Conservation (phyloP, 2,113 vertebrate genomes). For the Hippocampus mohnikei region DNA sequence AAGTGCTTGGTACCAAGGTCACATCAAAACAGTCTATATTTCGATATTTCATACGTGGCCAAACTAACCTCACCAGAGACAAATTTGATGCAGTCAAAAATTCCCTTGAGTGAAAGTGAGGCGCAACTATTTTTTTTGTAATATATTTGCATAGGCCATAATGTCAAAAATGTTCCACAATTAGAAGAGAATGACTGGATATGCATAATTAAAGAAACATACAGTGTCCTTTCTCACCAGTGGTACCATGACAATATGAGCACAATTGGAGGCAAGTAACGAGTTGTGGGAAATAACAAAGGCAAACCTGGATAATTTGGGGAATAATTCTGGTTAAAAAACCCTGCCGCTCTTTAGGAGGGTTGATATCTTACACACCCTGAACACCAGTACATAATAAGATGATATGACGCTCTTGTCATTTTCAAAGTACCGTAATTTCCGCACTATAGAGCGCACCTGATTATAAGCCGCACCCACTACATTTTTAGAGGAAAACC, state of each 20-base stretch:
- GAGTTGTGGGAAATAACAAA: not conserved
- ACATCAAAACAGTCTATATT: no score
- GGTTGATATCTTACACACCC: not conserved
- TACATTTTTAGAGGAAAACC: no score
- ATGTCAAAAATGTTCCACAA: not conserved
- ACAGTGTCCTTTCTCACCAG: no score
- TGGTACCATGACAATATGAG: not conserved
- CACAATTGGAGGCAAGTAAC: not conserved
- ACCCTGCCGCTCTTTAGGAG: not conserved
- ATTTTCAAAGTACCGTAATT: no score
- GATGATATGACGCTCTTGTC: no score
- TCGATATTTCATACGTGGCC: no score
- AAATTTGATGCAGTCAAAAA: not conserved
- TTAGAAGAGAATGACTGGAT: not conserved
- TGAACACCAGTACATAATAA: no score
- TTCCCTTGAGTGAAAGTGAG: not conserved
- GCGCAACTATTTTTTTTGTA: not conserved
- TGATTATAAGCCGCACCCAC: no score
- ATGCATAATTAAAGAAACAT: not conserved
- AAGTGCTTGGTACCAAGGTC: no score
- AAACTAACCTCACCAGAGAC: not conserved
- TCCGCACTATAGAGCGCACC: no score
- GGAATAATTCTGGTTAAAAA: not conserved
- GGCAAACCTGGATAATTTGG: not conserved
- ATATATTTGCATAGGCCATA: not conserved